Evolutionary conservation across 1,140 invertebrate species (phyloP).

Genomic region (Drosophila orosa): DNA sequence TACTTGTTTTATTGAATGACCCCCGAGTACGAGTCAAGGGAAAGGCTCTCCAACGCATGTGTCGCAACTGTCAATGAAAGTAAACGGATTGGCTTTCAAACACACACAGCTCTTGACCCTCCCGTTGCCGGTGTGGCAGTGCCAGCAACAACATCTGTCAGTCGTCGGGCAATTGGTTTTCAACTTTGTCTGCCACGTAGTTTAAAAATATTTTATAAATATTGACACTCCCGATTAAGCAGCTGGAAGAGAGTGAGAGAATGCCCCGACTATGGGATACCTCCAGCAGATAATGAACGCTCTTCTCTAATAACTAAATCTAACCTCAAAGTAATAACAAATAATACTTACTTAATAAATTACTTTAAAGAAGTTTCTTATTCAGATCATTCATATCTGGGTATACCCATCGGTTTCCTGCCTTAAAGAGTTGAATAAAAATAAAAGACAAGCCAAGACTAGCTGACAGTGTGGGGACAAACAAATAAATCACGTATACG

Average conservation of each 20-base stretch:
- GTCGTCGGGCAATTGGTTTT: conserved; percentile 71
- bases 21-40: background rate
- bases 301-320: background rate
- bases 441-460: background rate
- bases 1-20: conserved; percentile 78
- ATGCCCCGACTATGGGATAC: background rate
- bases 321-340: background rate
- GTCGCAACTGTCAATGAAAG: conserved; percentile 79
- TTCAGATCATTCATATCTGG: background rate
- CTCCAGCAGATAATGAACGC: background rate
- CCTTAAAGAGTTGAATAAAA: background rate
- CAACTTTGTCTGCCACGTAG: conserved; percentile 71
- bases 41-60: conserved; percentile 61
- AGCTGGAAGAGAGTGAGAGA: no score
- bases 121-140: background rate
- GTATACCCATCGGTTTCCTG: background rate
- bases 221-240: conserved; percentile 65
- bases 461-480: background rate
- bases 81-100: conserved; percentile 79
- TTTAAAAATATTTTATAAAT: conserved; percentile 82
- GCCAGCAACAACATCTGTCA: conserved; percentile 51
- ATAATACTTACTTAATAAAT: background rate
- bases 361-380: background rate
- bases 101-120: conserved; percentile 28
- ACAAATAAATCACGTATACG: conserved; percentile 78